phyloP scores from a whole-genome alignment of 2,888 invertebrate genomes.

The Mythimna lalbum region DNA sequence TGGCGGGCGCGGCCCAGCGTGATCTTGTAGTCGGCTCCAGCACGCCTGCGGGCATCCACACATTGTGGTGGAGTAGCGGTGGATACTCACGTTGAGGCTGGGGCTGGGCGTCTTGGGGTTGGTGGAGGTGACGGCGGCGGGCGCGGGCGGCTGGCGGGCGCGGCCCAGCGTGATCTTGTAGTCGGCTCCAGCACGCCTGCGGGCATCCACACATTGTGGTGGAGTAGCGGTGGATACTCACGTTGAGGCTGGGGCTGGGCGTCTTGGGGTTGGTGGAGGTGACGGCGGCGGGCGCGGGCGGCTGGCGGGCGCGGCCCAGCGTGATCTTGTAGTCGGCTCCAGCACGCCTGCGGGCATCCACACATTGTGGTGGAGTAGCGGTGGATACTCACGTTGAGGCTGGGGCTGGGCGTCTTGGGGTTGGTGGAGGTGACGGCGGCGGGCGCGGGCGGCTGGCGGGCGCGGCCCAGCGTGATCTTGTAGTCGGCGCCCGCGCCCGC shows the following conservation, averaged over 20 bases:
- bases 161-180: slow-evolving; percentile 93
- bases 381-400: slow-evolving; percentile 88
- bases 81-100: slow-evolving; percentile 90
- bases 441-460: slow-evolving; percentile 69
- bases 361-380: no score
- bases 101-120: slow-evolving; percentile 97
- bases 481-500: slow-evolving; percentile 88
- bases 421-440: slow-evolving; percentile 94
- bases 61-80: no score
- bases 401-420: slow-evolving; percentile 96
- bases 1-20: slow-evolving; percentile 87
- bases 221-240: slow-evolving; percentile 67
- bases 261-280: slow-evolving; percentile 96
- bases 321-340: slow-evolving; percentile 93
- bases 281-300: slow-evolving; percentile 85
- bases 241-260: slow-evolving; percentile 94
- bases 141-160: slow-evolving; percentile 68
- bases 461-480: slow-evolving; percentile 92
- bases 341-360: slow-evolving; percentile 65
- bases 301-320: slow-evolving; percentile 82
- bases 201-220: slow-evolving; percentile 27
- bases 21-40: slow-evolving; percentile 92
- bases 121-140: slow-evolving; percentile 93
- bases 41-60: slow-evolving; percentile 63
- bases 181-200: slow-evolving; percentile 85